Percentiles rank a stretch among this genome's conserved stretches.
phyloP scores from a whole-genome alignment of 1,140 invertebrate genomes.

The Diabrotica virgifera region DNA sequence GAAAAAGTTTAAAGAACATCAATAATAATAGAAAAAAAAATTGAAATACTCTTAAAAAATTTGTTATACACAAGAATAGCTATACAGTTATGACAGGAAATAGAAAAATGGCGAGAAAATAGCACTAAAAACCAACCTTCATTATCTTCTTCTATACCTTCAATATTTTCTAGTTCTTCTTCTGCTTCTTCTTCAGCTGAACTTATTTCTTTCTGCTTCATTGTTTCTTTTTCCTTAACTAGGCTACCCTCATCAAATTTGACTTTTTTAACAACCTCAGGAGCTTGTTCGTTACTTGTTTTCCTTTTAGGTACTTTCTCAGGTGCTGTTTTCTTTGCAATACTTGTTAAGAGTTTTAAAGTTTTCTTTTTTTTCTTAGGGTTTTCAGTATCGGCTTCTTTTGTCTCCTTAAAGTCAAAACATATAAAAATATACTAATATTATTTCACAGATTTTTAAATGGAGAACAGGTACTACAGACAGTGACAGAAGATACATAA shows the following conservation, averaged over 20 bases:
- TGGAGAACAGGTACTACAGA: too few relatives aligned
- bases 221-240: slow-evolving; percentile 12
- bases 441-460: too few relatives aligned
- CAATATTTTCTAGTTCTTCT: slow-evolving; percentile 41
- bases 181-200: slow-evolving; percentile 28
- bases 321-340: slow-evolving; percentile 6
- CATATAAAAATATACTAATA: too few relatives aligned
- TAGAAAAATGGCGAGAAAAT: too few relatives aligned
- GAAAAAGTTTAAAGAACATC: too few relatives aligned
- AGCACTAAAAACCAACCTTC: slow-evolving; percentile 19
- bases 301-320: slow-evolving; percentile 14
- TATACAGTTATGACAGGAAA: too few relatives aligned
- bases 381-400: slow-evolving; percentile 29
- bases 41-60: too few relatives aligned
- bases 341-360: slow-evolving; percentile 40
- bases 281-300: slow-evolving; percentile 18
- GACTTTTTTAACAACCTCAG: slow-evolving; percentile 5
- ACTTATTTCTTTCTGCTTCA: slow-evolving; percentile 11
- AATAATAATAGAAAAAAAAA: too few relatives aligned
- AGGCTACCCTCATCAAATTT: slow-evolving; percentile 3
- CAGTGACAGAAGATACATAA: too few relatives aligned
- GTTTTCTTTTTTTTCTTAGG: slow-evolving; percentile 44
- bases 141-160: slow-evolving; percentile 43
- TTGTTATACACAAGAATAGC: too few relatives aligned
- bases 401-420: slow-evolving; percentile 27